Evolutionary conservation across 2,797 vertebrate genomes (phyloP).

Genomic region (Mormyrus proboscirostris): DNA sequence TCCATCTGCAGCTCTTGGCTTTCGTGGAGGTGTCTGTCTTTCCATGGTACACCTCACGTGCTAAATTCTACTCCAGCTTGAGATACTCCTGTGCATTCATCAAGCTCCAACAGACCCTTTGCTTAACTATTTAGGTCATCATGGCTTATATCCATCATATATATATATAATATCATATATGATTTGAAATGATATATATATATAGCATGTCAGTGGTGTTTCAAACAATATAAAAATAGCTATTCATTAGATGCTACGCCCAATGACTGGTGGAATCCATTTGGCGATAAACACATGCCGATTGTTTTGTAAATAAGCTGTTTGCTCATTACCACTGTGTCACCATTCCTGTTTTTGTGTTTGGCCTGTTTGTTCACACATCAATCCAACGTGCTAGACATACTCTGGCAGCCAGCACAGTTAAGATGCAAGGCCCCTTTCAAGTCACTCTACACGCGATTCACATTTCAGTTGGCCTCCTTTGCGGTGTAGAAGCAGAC

Average conservation of each 20-base stretch:
- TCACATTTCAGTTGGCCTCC: not conserved
- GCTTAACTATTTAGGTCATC: not conserved
- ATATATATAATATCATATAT: no score
- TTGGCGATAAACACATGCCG: not conserved
- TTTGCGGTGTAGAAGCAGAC: not conserved
- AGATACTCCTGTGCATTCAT: not conserved
- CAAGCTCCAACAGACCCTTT: not conserved
- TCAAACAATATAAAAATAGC: not conserved
- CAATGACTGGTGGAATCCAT: not conserved
- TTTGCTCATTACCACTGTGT: not conserved
- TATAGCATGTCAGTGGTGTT: not conserved
- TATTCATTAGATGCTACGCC: not conserved
- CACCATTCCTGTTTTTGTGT: not conserved
- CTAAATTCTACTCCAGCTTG: not conserved
- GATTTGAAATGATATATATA: no score
- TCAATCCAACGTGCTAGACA: not conserved
- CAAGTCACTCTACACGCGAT: not conserved
- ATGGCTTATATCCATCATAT: not conserved
- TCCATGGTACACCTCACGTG: not conserved
- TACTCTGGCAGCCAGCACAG: not conserved
- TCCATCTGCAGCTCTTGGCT: not conserved
- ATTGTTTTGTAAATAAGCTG: not conserved
- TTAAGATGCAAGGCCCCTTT: not conserved
- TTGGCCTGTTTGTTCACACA: not conserved
- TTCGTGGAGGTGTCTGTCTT: not conserved